A percentile compares a stretch with the other conserved stretches of the same genome.
phyloP scores from a whole-genome alignment of 2,113 vertebrate genomes.

The Sturnira hondurensis region DNA sequence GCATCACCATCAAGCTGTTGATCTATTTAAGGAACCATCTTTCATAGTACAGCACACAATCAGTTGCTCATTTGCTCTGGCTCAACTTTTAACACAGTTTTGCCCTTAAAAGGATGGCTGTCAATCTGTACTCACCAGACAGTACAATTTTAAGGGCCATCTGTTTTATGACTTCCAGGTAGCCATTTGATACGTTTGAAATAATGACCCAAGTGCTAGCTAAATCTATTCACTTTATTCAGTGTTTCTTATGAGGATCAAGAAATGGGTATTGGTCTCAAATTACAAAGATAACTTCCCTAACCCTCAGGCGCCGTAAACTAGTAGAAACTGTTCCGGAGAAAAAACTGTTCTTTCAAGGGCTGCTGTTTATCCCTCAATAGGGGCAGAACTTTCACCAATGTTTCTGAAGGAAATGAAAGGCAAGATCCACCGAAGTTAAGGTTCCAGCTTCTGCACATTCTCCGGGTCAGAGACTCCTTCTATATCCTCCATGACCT shows the following conservation, averaged over 20 bases:
- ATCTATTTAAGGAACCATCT: background rate
- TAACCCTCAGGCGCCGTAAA: background rate
- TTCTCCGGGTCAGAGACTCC: background rate
- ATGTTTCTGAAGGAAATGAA: background rate
- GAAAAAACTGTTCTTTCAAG: slow-evolving; percentile 3
- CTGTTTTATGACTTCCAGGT: slow-evolving; percentile 29
- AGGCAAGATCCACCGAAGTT: background rate
- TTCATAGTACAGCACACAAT: background rate
- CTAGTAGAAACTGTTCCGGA: background rate
- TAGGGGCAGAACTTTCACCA: background rate
- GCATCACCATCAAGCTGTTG: background rate
- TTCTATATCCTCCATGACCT: background rate
- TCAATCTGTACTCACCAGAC: background rate
- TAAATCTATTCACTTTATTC: slow-evolving; percentile 41
- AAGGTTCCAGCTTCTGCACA: background rate
- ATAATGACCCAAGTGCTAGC: background rate
- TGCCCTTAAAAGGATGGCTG: background rate
- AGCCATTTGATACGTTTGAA: slow-evolving; percentile 24
- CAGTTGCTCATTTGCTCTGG: background rate
- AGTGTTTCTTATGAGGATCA: background rate
- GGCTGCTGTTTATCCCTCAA: background rate
- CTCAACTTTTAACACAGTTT: slow-evolving; percentile 30
- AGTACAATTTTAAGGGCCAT: slow-evolving; percentile 3
- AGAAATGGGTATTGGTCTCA: background rate
- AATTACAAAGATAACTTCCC: slow-evolving; percentile 28